Evolutionary conservation across 2,797 vertebrate species (phyloP), one percentile per base, ranked within the genome.

Genomic region (Mus minutoides): DNA sequence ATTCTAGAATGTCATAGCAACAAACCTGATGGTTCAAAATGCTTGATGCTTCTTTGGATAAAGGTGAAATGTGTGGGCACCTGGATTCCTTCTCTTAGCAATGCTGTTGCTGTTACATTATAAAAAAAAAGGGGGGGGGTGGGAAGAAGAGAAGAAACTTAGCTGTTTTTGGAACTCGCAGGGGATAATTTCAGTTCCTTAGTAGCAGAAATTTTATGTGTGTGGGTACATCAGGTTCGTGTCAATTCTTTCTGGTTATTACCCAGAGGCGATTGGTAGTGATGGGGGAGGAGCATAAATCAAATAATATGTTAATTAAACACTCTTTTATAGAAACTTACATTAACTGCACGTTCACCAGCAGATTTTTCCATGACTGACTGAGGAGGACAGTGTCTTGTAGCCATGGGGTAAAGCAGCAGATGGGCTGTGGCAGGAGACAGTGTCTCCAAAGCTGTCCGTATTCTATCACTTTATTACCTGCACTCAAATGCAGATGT

Each of bases 241-340:
- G 34, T 96, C 88, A 58, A 21, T 94, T 97, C 60, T 94, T 54
- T 91, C 97, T 98, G 98, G 96, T 97, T 92, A 60, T 80, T 95
- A 96, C 98, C 97, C 98, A 97, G 94, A 62, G 52, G 11, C 24
- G 54, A 4, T 7, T 31, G 1, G 22, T 60, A 1, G 40, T 43
- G 6, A 11, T 89, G 87, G 92, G 88, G 88, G 91, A 97, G 76
- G 95, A 96, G 91, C 84, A 96, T 95, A 92, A 96, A 97, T 97
- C 4, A 2, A 98, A 94, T 95, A 97, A 96, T 96, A 96, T 96
- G 97, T 98, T 98, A 98, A 98, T 98, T 98, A 97, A 98, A 93
- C 49, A 97, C 92, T 4, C 0, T 97, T 98, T 98, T 97, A 93
- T 82, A 97, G 92, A 97, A 97, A 93, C 14, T 46, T 97, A 92